phyloP scores from a whole-genome alignment of 2,797 vertebrate genomes.

The Balearica regulorum region DNA sequence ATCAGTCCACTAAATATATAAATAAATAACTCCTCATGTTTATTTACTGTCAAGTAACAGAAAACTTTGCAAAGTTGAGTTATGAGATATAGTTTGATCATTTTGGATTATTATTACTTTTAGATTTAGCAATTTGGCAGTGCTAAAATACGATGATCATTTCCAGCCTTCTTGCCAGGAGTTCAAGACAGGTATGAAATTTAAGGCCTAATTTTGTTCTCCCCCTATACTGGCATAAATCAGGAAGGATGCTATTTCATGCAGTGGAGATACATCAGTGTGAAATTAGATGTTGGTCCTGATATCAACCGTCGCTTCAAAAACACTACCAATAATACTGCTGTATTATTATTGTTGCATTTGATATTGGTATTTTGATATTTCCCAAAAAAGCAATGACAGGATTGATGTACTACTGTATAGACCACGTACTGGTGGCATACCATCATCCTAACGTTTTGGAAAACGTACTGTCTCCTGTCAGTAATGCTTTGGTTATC shows the following conservation, averaged over 20 bases:
- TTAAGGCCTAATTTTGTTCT: constrained; percentile 13
- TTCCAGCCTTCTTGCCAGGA: neutral
- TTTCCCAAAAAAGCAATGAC: neutral
- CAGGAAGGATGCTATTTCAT: neutral
- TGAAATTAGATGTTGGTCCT: neutral
- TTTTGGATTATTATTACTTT: neutral
- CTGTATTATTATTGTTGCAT: neutral
- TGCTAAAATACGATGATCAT: neutral
- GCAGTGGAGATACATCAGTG: neutral
- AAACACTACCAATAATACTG: neutral
- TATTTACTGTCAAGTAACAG: neutral
- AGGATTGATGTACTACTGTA: neutral
- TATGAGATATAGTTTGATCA: neutral
- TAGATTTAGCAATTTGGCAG: neutral
- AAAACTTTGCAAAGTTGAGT: neutral
- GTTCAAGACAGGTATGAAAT: constrained; percentile 10
- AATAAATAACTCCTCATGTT: neutral
- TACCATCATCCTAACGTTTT: neutral
- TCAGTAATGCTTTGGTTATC: neutral
- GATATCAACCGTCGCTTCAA: neutral
- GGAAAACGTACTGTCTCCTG: neutral
- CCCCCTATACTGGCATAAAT: neutral
- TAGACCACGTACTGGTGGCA: neutral
- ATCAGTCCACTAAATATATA: neutral
- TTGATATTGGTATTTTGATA: neutral